Base-by-base conservation (phyloP, 1,140 invertebrate genomes). In the Papilio helenus region DNA sequence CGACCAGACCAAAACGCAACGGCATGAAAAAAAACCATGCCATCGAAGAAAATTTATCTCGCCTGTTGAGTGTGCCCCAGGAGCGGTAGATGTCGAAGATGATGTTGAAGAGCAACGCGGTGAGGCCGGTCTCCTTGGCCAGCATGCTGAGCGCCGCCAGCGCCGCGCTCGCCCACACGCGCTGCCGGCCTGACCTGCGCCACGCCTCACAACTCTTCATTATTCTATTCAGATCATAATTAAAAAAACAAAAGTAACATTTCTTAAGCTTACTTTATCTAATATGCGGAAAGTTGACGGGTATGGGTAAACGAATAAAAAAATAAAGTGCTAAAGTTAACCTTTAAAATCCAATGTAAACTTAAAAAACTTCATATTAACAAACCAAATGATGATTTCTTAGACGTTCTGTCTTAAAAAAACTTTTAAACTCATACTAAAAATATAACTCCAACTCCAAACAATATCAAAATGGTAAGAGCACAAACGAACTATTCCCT, bases 81-180 rank as follows among this genome's bases (percentile, higher is more conserved):
- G 95, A 96, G 79, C 96, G 95, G 93, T 97, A 97, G 61, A 97
- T 90, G 88, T 97, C 97, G 85, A 97, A 97, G 79, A 96, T 94
- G 72, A 97, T 90, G 91, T 97, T 97, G 82, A 97, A 95, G 39
- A 97, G 96, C 81, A 98, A 95, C 65, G 98, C 97, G 4, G 97
- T 98, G 79, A 99, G 96, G 71, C 98, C 98, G 58, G 98, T 98
- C 93, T 99, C 98, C 93, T 99, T 99, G 79, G 97, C 97, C 83
- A 99, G 95, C 97, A 98, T 98, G 81, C 98, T 97, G 58, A 98
- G 92, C 9, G 96, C 96, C 10, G 96, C 97, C 23, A 97, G 90
- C n/a, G 96, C 85, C 18, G 96, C 95, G 84, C 96, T 97, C 65
- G 95, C 95, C 95, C 96, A 96, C 10, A 97, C 95, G 72, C 96